Evolutionary conservation across 1,140 invertebrate species (phyloP).

Genomic region (Megathymus violae): DNA sequence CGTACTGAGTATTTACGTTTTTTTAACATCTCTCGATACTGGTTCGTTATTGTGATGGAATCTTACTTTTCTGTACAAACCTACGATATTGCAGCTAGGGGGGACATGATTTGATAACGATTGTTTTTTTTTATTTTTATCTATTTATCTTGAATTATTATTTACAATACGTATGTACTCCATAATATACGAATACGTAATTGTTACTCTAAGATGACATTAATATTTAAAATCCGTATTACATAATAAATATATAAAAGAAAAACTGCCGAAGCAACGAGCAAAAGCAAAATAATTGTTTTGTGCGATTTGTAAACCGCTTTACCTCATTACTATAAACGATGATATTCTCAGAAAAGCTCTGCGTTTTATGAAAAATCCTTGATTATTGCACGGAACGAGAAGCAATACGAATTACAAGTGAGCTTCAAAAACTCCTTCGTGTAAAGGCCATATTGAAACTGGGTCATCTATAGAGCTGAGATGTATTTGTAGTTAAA

Average conservation of each 20-base stretch:
- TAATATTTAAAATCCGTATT: not conserved
- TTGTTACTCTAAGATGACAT: too few species aligned
- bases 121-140: too few species aligned
- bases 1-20: too few species aligned
- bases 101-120: too few species aligned
- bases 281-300: not conserved
- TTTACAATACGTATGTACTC: too few species aligned
- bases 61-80: too few species aligned
- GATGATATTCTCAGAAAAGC: slow-evolving; percentile 19
- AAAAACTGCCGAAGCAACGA: not conserved
- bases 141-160: too few species aligned
- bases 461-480: slow-evolving; percentile 33
- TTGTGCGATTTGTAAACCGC: slow-evolving; percentile 14
- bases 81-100: too few species aligned
- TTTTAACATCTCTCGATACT: too few species aligned
- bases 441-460: slow-evolving; percentile 35
- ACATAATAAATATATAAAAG: not conserved
- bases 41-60: too few species aligned
- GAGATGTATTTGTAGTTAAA: slow-evolving; percentile 35
- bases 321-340: slow-evolving; percentile 31
- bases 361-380: slow-evolving; percentile 28
- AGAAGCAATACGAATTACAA: slow-evolving; percentile 35
- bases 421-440: slow-evolving; percentile 41
- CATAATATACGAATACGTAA: too few species aligned
- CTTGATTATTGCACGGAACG: slow-evolving; percentile 23